Evolutionary conservation across 1,140 invertebrate species (phyloP).

Genomic region (Macrocentrus cingulum): DNA sequence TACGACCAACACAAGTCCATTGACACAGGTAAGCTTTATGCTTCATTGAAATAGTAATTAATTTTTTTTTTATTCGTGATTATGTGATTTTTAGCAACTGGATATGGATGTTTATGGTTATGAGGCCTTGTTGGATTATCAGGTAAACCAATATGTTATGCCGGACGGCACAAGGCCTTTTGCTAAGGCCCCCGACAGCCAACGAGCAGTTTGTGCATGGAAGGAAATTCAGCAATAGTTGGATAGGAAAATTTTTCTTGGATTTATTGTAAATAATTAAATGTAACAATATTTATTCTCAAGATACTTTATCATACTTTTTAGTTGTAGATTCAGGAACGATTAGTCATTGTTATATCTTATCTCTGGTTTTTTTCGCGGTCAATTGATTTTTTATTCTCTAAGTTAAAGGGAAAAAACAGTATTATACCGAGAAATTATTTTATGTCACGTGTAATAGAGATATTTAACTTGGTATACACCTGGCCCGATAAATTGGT

Average conservation of each 20-base stretch:
- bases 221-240: constrained; percentile 54
- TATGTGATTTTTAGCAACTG: constrained; percentile 68
- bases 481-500: too few species aligned
- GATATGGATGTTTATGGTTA: constrained; percentile 79
- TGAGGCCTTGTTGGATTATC: constrained; percentile 73
- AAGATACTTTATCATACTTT: too few species aligned
- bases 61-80: constrained; percentile 14
- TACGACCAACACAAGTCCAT: constrained; percentile 82
- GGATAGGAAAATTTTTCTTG: not conserved
- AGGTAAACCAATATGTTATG: constrained; percentile 76
- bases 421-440: too few species aligned
- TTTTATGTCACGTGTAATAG: too few species aligned
- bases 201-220: constrained; percentile 75
- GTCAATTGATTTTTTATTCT: too few species aligned
- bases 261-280: constrained; percentile 6
- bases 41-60: too few species aligned
- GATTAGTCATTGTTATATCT: too few species aligned
- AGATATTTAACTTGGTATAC: too few species aligned
- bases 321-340: too few species aligned
- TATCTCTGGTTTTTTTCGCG: too few species aligned
- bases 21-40: constrained; percentile 69
- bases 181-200: constrained; percentile 70
- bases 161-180: constrained; percentile 74
- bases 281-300: constrained; percentile 1
- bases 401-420: too few species aligned